Percentiles rank a stretch among this genome's conserved stretches.
These are phyloP conservation scores for Drosophila melanocephala DNA, from an alignment of 2,888 invertebrate species.

Conservation along the genomic window DNA sequence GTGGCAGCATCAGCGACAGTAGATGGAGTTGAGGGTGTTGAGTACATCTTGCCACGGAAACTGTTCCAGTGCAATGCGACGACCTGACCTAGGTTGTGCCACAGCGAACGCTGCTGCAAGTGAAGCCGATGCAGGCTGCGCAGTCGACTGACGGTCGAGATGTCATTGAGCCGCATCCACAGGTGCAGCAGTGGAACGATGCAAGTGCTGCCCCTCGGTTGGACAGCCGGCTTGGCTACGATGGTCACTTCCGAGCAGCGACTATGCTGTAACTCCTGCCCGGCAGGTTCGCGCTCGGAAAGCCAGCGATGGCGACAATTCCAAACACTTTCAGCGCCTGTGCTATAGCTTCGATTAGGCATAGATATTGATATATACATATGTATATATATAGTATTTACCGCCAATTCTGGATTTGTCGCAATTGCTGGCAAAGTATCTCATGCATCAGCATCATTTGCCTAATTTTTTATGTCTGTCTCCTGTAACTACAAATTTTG, in stretches of 20 bases:
- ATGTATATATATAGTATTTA: slow-evolving; percentile 22
- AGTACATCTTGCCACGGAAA: background rate
- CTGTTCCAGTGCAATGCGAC: slow-evolving; percentile 10
- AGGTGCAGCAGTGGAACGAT: slow-evolving; percentile 40
- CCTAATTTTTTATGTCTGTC: background rate
- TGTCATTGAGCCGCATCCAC: slow-evolving; percentile 35
- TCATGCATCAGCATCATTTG: slow-evolving; percentile 26
- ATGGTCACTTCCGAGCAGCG: background rate
- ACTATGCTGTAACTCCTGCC: slow-evolving; percentile 6
- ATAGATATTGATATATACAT: background rate
- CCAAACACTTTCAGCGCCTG: background rate
- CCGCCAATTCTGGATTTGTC: slow-evolving; percentile 26
- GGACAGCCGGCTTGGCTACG: background rate
- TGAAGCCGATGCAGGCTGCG: slow-evolving; percentile 1
- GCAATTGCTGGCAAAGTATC: slow-evolving; percentile 35
- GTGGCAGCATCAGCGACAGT: background rate
- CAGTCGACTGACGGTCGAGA: background rate
- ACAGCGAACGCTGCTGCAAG: slow-evolving; percentile 39
- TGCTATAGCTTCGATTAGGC: background rate
- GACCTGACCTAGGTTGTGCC: slow-evolving; percentile 34
- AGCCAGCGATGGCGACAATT: slow-evolving; percentile 29
- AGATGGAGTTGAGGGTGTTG: background rate
- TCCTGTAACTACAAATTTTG: background rate
- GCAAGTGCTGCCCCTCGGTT: background rate
- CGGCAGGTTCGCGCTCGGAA: slow-evolving; percentile 23